These are phyloP conservation scores for Caenorhabditis drosophilae DNA, from an alignment of 2,888 invertebrate genomes.

Conservation along the genomic window DNA sequence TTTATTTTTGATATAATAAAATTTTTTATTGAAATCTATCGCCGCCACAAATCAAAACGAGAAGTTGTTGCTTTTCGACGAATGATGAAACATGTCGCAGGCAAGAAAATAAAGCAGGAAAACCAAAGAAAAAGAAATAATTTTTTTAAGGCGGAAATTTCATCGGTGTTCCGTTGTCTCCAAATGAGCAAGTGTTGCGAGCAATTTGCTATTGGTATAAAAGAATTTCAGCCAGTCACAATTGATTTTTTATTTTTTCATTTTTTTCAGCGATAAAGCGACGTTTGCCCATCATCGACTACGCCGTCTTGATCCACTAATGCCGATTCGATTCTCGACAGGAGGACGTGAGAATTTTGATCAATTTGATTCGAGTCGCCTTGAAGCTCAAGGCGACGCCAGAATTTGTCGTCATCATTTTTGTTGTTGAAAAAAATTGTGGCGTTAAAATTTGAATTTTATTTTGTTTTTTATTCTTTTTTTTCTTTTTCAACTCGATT, in stretches of 20 bases:
- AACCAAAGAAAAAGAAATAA: not conserved
- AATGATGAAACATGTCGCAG: constrained; percentile 32
- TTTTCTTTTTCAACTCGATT: too few species aligned
- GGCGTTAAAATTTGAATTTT: too few species aligned
- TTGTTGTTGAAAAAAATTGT: too few species aligned
- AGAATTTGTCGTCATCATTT: too few species aligned
- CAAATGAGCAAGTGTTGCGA: constrained; percentile 40
- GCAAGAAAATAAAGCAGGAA: constrained; percentile 2
- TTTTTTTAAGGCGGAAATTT: constrained; percentile 29
- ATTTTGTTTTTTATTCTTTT: too few species aligned
- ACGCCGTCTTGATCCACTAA: constrained; percentile 32
- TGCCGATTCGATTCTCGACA: constrained; percentile 33
- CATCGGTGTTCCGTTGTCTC: constrained; percentile 33
- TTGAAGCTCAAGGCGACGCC: too few species aligned
- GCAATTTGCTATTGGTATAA: constrained; percentile 37
- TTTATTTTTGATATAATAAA: constrained; percentile 23
- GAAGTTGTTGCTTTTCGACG: constrained; percentile 24
- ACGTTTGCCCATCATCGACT: constrained; percentile 32
- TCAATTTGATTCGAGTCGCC: too few species aligned
- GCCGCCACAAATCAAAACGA: constrained; percentile 4
- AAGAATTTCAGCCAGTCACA: not conserved
- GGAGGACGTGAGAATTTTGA: constrained; percentile 3
- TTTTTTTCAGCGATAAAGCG: constrained; percentile 23
- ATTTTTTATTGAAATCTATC: constrained; percentile 12
- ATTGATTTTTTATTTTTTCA: not conserved